These are phyloP conservation scores for Trachurus trachurus DNA, from an alignment of 2,797 vertebrate genomes.

Conservation along the genomic window DNA sequence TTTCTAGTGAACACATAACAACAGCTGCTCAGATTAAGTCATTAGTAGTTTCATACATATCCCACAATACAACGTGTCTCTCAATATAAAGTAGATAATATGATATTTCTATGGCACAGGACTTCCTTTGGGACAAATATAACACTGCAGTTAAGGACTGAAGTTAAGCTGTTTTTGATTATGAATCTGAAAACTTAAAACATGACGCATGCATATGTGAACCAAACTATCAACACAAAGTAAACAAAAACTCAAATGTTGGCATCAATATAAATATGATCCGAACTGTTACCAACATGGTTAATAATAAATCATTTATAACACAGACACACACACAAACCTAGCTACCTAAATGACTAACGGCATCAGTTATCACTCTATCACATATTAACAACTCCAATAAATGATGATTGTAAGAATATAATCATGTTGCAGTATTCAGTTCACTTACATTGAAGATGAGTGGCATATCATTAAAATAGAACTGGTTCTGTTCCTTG, in stretches of 20 bases:
- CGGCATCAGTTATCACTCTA: background rate
- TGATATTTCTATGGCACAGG: background rate
- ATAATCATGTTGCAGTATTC: background rate
- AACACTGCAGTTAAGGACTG: background rate
- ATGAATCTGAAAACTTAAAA: background rate
- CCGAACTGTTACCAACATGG: background rate
- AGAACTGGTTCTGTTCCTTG: slow-evolving; percentile 92
- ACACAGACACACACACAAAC: too few relatives aligned
- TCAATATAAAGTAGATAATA: background rate
- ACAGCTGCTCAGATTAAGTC: slow-evolving; percentile 17
- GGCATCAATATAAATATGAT: background rate
- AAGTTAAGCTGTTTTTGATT: background rate
- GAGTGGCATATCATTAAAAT: slow-evolving; percentile 91
- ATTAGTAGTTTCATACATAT: slow-evolving; percentile 7
- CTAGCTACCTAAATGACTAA: background rate
- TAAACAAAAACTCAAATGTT: background rate
- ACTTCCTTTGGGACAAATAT: background rate
- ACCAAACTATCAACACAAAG: background rate
- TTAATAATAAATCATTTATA: background rate
- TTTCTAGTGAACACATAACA: slow-evolving; percentile 81
- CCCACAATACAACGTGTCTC: background rate
- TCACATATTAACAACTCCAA: background rate
- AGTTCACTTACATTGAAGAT: slow-evolving; percentile 89
- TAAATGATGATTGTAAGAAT: background rate
- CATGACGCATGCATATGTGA: background rate